A percentile compares a stretch with the other conserved stretches of the same genome.
phyloP scores from a whole-genome alignment of 2,888 invertebrate genomes.

The Coleophora deauratella region DNA sequence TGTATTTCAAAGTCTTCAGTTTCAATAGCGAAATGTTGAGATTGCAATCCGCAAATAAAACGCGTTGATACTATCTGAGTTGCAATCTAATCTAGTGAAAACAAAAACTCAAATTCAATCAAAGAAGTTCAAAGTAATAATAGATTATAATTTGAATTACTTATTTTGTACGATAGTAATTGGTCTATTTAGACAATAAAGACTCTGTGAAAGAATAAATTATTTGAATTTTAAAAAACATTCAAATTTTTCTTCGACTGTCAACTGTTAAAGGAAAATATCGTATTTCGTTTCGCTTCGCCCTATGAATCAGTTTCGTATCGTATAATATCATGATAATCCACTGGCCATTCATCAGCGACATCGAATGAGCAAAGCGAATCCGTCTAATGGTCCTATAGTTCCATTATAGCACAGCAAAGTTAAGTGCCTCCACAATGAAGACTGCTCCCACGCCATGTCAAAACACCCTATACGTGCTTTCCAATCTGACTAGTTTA shows the following conservation, averaged over 20 bases:
- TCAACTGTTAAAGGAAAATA: too few relatives aligned
- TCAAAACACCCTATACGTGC: slow-evolving; percentile 57
- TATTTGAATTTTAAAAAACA: too few relatives aligned
- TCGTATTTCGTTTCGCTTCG: slow-evolving; percentile 8
- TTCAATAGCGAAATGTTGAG: slow-evolving; percentile 22
- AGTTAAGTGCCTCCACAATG: slow-evolving; percentile 69
- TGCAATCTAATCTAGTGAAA: slow-evolving; percentile 9
- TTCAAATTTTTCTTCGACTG: too few relatives aligned
- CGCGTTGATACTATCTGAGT: slow-evolving; percentile 10
- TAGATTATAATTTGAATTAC: slow-evolving; percentile 1
- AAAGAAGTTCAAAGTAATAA: too few relatives aligned
- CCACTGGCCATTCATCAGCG: slow-evolving; percentile 63
- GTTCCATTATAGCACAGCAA: slow-evolving; percentile 65
- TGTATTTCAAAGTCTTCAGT: slow-evolving; percentile 34
- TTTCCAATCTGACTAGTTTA: not conserved
- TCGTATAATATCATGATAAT: slow-evolving; percentile 37
- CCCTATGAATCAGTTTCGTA: slow-evolving; percentile 47
- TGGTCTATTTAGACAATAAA: too few relatives aligned
- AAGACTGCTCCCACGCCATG: slow-evolving; percentile 67
- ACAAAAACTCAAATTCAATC: too few relatives aligned
- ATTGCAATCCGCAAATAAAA: slow-evolving; percentile 31
- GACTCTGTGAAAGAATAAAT: too few relatives aligned
- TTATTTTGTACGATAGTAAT: too few relatives aligned
- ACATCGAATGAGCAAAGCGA: slow-evolving; percentile 69
- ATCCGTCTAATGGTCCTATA: slow-evolving; percentile 66